A percentile compares a stretch with the other conserved stretches of the same genome.
phyloP scores from a whole-genome alignment of 2,888 invertebrate genomes.

The Congeria kusceri region DNA sequence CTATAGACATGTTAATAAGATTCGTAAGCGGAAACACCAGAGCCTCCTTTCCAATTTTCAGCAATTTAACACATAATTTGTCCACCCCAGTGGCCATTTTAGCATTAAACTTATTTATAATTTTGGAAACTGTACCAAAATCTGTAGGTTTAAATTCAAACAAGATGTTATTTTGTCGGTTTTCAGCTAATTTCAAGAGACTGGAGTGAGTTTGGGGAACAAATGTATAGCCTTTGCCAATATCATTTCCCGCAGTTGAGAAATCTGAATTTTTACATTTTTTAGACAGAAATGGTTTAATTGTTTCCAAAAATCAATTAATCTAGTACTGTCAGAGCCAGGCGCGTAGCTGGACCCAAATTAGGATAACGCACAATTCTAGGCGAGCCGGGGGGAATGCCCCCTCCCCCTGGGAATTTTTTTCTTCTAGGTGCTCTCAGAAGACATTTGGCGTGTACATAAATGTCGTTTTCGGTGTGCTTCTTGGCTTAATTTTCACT shows the following conservation, averaged over 20 bases:
- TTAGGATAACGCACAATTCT: no score
- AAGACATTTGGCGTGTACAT: no score
- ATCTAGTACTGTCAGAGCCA: no score
- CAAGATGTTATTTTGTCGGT: no score
- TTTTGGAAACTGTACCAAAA: neutral
- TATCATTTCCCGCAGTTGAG: neutral
- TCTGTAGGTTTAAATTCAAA: neutral
- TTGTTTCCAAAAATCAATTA: neutral
- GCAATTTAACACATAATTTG: neutral
- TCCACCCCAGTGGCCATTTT: slow-evolving; percentile 7
- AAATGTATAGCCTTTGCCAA: neutral
- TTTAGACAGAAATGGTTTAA: neutral
- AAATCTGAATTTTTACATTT: neutral
- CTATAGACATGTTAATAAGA: neutral
- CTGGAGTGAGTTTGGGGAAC: neutral
- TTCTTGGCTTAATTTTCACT: no score
- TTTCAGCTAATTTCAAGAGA: neutral
- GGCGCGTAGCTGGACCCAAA: no score
- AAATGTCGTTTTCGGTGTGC: no score
- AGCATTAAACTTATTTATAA: slow-evolving; percentile 9
- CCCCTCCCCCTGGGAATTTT: no score
- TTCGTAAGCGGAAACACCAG: neutral
- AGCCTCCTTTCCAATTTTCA: neutral
- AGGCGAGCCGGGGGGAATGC: no score
- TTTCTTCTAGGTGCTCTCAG: no score